Evolutionary conservation across 2,888 invertebrate species (phyloP).

Genomic region (Chymomyza caudatula): DNA sequence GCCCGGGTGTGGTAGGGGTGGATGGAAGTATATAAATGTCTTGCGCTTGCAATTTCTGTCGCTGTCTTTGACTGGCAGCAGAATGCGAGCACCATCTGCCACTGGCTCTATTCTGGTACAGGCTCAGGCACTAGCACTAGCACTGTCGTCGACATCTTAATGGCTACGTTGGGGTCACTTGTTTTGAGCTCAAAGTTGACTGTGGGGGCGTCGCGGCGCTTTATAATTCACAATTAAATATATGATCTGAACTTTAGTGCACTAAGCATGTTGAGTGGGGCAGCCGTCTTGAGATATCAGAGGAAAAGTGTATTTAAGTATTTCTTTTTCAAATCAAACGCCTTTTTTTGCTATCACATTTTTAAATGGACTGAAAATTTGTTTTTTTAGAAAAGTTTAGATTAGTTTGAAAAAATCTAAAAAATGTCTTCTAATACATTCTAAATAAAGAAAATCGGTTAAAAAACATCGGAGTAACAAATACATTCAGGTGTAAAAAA

Average conservation of each 20-base stretch:
- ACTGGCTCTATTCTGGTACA: not conserved
- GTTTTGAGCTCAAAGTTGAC: conserved; percentile 52
- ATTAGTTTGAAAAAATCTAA: too few relatives aligned
- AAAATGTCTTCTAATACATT: too few relatives aligned
- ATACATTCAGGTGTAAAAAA: too few relatives aligned
- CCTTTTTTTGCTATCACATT: too few relatives aligned
- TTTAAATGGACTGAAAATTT: too few relatives aligned
- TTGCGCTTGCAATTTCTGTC: conserved; percentile 65
- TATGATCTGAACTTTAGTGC: not conserved
- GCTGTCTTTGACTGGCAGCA: conserved; percentile 16
- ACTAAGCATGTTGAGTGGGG: not conserved
- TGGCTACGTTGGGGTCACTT: conserved; percentile 44
- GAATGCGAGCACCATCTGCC: not conserved
- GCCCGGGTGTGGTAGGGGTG: conserved; percentile 14
- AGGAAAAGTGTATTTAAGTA: too few relatives aligned
- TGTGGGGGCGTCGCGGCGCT: conserved; percentile 40
- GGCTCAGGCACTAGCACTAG: not conserved
- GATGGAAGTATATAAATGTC: conserved; percentile 59
- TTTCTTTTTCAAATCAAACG: too few relatives aligned
- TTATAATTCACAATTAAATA: not conserved
- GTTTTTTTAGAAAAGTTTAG: too few relatives aligned
- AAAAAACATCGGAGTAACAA: too few relatives aligned
- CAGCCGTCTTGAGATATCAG: not conserved
- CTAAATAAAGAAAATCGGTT: too few relatives aligned
- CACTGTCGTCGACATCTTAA: not conserved